These are phyloP conservation scores for Acrocephalus scirpaceus DNA, from an alignment of 2,797 vertebrate species.

Conservation along the genomic window DNA sequence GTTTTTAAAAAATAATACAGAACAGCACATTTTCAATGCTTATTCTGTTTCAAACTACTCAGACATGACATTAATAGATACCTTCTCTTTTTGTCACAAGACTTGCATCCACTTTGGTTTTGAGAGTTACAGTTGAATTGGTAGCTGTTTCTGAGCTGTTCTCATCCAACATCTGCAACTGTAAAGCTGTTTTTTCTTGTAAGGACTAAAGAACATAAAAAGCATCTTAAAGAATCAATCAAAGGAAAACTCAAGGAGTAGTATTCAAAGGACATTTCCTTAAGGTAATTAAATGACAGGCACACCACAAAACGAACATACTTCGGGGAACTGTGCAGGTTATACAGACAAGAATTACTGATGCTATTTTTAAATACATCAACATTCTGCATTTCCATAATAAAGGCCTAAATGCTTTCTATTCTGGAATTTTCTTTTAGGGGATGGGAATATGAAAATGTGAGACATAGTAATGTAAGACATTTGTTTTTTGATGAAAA, in stretches of 20 bases:
- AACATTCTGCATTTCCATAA: neutral
- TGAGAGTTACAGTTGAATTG: slow-evolving; percentile 81
- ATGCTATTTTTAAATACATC: neutral
- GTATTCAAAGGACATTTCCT: neutral
- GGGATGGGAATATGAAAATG: neutral
- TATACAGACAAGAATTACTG: neutral
- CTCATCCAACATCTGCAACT: slow-evolving; percentile 64
- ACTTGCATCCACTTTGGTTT: slow-evolving; percentile 72
- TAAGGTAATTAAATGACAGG: neutral
- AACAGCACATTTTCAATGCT: neutral
- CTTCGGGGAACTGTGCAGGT: neutral
- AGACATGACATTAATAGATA: neutral
- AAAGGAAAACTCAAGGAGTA: neutral
- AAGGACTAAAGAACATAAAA: slow-evolving; percentile 64
- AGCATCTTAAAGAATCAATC: neutral
- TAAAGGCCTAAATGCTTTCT: neutral
- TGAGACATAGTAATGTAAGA: neutral
- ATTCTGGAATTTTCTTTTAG: neutral
- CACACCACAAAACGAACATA: fast-evolving
- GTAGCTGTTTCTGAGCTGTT: slow-evolving; percentile 70
- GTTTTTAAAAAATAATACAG: neutral
- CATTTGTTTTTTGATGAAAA: neutral
- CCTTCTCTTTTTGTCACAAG: slow-evolving; percentile 65
- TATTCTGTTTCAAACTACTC: neutral
- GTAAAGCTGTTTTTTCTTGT: slow-evolving; percentile 66